Base-by-base conservation (phyloP, 2,888 invertebrate genomes). In the Anthrax anthrax region DNA sequence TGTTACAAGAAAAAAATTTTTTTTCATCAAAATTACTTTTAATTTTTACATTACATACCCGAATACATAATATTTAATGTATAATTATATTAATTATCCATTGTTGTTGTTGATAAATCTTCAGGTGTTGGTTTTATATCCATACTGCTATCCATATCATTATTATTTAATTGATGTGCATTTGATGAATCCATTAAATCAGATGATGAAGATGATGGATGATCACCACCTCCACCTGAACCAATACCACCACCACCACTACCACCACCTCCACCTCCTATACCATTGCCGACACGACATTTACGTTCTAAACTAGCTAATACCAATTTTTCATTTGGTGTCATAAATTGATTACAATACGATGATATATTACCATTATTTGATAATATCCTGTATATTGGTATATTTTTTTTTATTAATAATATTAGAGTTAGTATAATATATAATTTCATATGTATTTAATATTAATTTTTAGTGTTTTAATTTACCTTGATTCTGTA, bases 401-500 rank as follows among this genome's bases (percentile, higher is more conserved):
- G 13, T 34, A 10, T 34, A 34, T 34, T 14, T 34, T 34, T 10
- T 2, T 2, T 36, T 2, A 8, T 16, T 34, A 12, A 14, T 34
- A 9, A 34, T 14, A 34, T 14, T 8, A 14, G 4, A 34, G 13
- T 14, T 3, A 34, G 4, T 34, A 34, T 4, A 14, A 14, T 4
- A 34, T 8, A 12, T 14, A 34, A 8, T 14, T 34, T 34, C 29
- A 29, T 29, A 29, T n/a, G n/a, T n/a, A n/a, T n/a, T n/a, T n/a
- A n/a, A n/a, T n/a, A n/a, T n/a, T n/a, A n/a, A n/a, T n/a, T n/a
- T n/a, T n/a, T n/a, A n/a, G n/a, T n/a, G n/a, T n/a, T n/a, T n/a
- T n/a, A n/a, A n/a, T 14, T 40, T 19, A 53, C 53, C 53, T 47
- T 34, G 47, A 39, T 29, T 53, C 51, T 37, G 39, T 47, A 16